These are phyloP conservation scores for Crematogaster levior DNA, from an alignment of 2,888 invertebrate species.

Conservation along the genomic window DNA sequence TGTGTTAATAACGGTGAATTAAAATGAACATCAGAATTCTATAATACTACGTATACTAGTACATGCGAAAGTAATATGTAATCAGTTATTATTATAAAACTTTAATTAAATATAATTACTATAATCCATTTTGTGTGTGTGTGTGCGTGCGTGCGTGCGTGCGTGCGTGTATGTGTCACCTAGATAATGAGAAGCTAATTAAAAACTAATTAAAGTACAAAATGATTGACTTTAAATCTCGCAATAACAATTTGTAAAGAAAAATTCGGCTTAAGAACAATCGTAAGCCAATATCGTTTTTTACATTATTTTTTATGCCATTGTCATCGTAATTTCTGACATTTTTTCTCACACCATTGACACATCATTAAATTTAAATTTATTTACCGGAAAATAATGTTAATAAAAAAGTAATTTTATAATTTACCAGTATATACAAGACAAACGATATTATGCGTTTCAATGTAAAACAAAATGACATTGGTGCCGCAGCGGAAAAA, in stretches of 20 bases:
- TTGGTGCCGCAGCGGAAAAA: background rate
- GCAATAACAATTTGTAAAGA: background rate
- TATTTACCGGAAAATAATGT: background rate
- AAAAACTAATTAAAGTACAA: background rate
- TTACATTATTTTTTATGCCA: background rate
- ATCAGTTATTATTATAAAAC: constrained; percentile 3
- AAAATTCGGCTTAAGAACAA: constrained; percentile 9
- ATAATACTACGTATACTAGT: background rate
- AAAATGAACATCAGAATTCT: background rate
- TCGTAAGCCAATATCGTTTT: background rate
- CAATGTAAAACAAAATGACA: constrained; percentile 1
- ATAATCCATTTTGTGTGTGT: too few species aligned
- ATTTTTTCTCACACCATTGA: background rate
- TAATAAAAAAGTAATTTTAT: constrained; percentile 20
- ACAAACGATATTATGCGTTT: constrained; percentile 16
- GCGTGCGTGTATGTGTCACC: too few species aligned
- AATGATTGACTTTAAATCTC: background rate
- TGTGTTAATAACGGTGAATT: constrained; percentile 6
- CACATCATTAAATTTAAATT: background rate
- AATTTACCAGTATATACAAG: constrained; percentile 3
- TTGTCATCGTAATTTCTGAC: background rate
- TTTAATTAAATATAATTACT: constrained; percentile 10
- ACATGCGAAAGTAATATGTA: background rate
- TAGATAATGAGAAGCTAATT: constrained; percentile 9
- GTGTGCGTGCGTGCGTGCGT: too few species aligned